Percentiles rank a stretch among this genome's conserved stretches.
These are phyloP conservation scores for Eristalinus sepulchralis DNA, from an alignment of 2,888 invertebrate genomes.

Conservation along the genomic window DNA sequence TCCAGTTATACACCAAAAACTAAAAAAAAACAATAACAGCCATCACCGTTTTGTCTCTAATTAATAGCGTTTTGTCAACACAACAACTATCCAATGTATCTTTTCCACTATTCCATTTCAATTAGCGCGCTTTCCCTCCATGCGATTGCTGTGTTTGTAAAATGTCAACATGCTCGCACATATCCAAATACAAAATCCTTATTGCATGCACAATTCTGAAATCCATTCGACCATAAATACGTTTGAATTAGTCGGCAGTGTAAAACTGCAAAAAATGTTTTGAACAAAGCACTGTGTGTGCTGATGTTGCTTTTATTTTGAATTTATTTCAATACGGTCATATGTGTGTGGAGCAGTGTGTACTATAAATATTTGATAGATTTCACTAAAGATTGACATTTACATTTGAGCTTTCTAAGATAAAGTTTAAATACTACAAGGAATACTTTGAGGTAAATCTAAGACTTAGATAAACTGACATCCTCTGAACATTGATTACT, in stretches of 20 bases:
- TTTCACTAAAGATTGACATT: too few relatives aligned
- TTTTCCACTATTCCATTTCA: constrained; percentile 1
- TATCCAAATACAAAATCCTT: neutral
- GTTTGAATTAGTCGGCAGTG: constrained; percentile 1
- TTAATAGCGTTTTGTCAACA: constrained; percentile 4
- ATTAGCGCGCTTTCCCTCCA: neutral
- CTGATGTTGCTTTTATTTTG: too few relatives aligned
- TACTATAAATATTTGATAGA: too few relatives aligned
- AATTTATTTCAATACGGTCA: too few relatives aligned
- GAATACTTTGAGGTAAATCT: too few relatives aligned
- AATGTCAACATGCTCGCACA: neutral
- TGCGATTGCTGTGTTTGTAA: neutral
- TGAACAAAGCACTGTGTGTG: too few relatives aligned
- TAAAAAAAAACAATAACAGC: neutral
- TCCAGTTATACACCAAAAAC: neutral
- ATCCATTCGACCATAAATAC: neutral
- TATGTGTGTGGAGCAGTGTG: too few relatives aligned
- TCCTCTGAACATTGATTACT: too few relatives aligned
- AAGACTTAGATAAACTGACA: too few relatives aligned
- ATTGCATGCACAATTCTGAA: neutral
- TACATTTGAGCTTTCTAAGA: too few relatives aligned
- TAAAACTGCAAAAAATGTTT: neutral
- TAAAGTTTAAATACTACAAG: too few relatives aligned
- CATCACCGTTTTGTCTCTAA: neutral
- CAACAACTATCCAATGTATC: neutral